A percentile compares a stretch with the other conserved stretches of the same genome.
phyloP scores from a whole-genome alignment of 1,140 invertebrate species.

The Druon quercuslanigerum region DNA sequence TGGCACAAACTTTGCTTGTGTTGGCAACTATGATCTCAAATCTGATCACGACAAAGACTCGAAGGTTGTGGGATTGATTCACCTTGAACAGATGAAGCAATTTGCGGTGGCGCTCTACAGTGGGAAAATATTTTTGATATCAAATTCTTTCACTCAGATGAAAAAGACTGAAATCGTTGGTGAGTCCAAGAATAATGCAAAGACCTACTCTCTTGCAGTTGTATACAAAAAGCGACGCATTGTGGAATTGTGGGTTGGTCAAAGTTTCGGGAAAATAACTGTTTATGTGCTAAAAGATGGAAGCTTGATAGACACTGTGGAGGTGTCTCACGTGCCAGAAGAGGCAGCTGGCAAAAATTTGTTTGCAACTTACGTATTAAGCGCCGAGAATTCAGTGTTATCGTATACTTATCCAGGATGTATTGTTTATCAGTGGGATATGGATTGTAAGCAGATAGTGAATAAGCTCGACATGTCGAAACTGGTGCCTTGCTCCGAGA shows the following conservation, averaged over 20 bases:
- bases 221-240: constrained; percentile 64
- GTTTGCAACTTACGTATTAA: constrained; percentile 70
- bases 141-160: constrained; percentile 69
- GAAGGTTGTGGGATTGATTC: constrained; percentile 80
- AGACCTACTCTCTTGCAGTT: constrained; percentile 69
- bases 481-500: constrained; percentile 93
- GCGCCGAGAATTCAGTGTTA: constrained; percentile 80
- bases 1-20: constrained; percentile 71
- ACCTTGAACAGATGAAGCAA: constrained; percentile 80
- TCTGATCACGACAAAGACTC: constrained; percentile 73
- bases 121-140: constrained; percentile 84
- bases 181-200: constrained; percentile 57
- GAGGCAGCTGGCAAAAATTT: constrained; percentile 63
- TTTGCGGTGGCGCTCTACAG: constrained; percentile 85
- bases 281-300: constrained; percentile 79
- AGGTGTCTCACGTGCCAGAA: constrained; percentile 55
- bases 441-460: constrained; percentile 79
- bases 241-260: constrained; percentile 82
- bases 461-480: constrained; percentile 94
- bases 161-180: constrained; percentile 66
- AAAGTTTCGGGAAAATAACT: constrained; percentile 83
- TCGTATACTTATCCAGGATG: constrained; percentile 88
- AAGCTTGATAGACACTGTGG: constrained; percentile 63
- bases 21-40: constrained; percentile 75
- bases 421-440: constrained; percentile 91